phyloP scores from a whole-genome alignment of 2,797 vertebrate genomes.

The Mormyrus proboscirostris region DNA sequence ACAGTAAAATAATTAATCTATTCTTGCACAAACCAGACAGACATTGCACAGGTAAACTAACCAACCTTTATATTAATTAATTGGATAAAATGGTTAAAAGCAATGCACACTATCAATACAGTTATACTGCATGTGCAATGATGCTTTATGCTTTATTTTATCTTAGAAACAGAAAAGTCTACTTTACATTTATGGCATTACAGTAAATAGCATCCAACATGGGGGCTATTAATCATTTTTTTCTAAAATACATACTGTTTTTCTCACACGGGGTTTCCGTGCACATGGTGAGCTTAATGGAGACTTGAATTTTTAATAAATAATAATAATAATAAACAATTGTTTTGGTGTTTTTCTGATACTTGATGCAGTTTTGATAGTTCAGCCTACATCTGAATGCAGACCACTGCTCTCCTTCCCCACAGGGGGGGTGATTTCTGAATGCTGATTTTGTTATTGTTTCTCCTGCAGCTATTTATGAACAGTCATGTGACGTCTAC shows the following conservation, averaged over 20 bases:
- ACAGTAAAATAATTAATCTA: constrained; percentile 1
- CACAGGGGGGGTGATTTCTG: constrained; percentile 16
- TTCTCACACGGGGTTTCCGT: neutral
- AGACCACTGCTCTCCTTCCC: neutral
- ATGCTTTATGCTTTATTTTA: neutral
- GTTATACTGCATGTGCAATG: neutral
- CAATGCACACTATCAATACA: constrained; percentile 18
- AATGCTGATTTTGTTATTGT: constrained; percentile 28
- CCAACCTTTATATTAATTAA: constrained; percentile 10
- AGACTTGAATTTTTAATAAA: neutral
- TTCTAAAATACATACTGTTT: neutral
- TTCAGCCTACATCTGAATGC: neutral
- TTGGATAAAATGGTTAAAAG: constrained; percentile 10
- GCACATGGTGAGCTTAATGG: neutral
- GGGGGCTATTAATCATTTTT: neutral
- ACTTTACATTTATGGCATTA: neutral
- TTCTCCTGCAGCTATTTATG: constrained; percentile 72
- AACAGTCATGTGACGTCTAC: constrained; percentile 90
- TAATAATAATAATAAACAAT: neutral
- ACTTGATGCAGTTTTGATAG: neutral
- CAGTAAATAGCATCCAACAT: neutral
- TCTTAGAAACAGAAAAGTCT: neutral
- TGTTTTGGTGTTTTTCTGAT: neutral
- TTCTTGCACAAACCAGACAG: neutral
- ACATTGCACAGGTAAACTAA: neutral